Base-by-base conservation (phyloP, 2,888 invertebrate species). In the Nesidiocoris tenuis region DNA sequence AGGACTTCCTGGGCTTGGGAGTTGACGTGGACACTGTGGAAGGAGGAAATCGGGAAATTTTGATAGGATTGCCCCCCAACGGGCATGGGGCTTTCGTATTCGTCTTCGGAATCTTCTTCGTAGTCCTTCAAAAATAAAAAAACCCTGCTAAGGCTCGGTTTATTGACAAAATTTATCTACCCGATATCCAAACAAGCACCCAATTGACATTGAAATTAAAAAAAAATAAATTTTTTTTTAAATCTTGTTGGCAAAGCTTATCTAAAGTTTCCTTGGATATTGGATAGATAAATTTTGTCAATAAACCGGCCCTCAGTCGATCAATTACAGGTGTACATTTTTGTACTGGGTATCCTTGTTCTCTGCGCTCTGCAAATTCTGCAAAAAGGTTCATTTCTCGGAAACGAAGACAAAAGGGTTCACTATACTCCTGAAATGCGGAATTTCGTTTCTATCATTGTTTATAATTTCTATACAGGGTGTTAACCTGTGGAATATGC, bases 61-160 rank as follows among this genome's bases (percentile, higher is more conserved):
- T 54, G 56, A 22, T 39, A 55, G 39, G 65, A 65, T 18, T 25
- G 25, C 16, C 16, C 22, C 19, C 22, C 55, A 22, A 24, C 24
- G 21, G 70, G 70, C 70, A 61, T 63, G 63, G 72, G 54, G 63
- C 55, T 72, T 61, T 72, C 54, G 55, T 19, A 72, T 23, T 75
- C 75, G 19, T 75, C 66, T 25, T 75, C 75, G 19, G 75, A 75
- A 23, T 75, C 75, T 67, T 75, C 75, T 67, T 75, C 75, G 7
- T 25, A 61, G 22, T 76, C 70, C 76, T 76, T 76, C n/a, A 70
- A 76, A 70, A 57, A 19, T 21, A 56, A 67, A 67, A 23, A 75
- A 22, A 66, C 5, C 17, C 66, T 5, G 9, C 17, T 7, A 54
- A 12, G 9, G 7, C 7, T 54, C 54, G 12, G 12, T 54, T 54